Evolutionary conservation across 2,888 invertebrate species (phyloP).

Genomic region (Chaitophorus viminalis): DNA sequence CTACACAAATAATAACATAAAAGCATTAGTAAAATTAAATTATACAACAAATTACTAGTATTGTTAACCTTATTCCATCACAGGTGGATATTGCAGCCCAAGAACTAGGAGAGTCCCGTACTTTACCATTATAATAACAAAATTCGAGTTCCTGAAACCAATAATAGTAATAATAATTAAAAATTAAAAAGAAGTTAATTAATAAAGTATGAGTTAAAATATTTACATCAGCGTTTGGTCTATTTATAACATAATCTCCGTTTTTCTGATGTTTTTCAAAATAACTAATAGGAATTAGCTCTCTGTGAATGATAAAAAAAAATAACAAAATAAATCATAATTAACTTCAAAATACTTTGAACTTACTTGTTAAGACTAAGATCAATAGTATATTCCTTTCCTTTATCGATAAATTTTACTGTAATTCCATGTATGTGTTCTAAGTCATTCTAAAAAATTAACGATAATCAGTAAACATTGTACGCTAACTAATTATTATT

Average conservation of each 20-base stretch:
- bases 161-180: conserved; percentile 56
- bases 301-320: conserved; percentile 67
- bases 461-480: conserved; percentile 4
- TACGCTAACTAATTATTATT: neutral
- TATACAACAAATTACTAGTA: neutral
- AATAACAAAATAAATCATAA: conserved; percentile 5
- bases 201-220: conserved; percentile 12
- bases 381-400: conserved; percentile 76
- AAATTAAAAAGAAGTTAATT: neutral
- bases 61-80: conserved; percentile 70
- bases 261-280: conserved; percentile 70
- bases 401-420: conserved; percentile 76
- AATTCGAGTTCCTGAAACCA: conserved; percentile 75
- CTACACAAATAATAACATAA: conserved; percentile 66
- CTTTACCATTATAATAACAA: conserved; percentile 82
- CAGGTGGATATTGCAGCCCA: conserved; percentile 90
- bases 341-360: neutral
- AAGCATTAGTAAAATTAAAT: neutral
- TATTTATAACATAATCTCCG: conserved; percentile 68
- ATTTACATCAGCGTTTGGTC: conserved; percentile 69
- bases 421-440: conserved; percentile 72
- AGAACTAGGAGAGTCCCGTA: conserved; percentile 77
- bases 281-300: conserved; percentile 77
- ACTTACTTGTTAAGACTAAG: conserved; percentile 74
- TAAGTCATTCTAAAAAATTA: conserved; percentile 68